Percentiles rank a stretch among this genome's conserved stretches.
Conservation (phyloP, 64 coral and sea anemone genomes). For the Montipora sp. region DNA sequence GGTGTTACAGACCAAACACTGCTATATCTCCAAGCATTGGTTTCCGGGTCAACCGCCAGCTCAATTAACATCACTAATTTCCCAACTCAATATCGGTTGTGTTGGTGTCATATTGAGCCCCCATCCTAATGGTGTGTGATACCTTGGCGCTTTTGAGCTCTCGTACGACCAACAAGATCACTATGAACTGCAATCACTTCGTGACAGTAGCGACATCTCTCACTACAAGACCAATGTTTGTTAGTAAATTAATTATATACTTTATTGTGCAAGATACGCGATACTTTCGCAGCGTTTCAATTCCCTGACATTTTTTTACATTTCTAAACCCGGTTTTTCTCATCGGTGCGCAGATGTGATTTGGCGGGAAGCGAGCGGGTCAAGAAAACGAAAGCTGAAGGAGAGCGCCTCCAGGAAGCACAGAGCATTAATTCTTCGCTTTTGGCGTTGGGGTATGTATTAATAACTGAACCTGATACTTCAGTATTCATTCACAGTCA, state of each 20-base stretch:
- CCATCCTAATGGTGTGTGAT: too few relatives aligned
- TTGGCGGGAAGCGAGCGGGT: slow-evolving; percentile 94
- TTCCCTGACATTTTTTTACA: neutral
- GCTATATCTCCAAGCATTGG: neutral
- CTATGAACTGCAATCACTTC: neutral
- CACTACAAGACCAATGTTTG: neutral
- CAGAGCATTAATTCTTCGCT: slow-evolving; percentile 95
- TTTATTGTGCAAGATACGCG: neutral
- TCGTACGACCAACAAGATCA: too few relatives aligned
- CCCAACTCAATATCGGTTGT: neutral
- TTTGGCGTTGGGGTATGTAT: slow-evolving; percentile 86
- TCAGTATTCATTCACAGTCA: neutral
- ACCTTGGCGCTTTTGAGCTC: too few relatives aligned
- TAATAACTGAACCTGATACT: neutral
- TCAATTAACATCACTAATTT: neutral
- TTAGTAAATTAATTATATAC: neutral
- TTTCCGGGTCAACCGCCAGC: neutral
- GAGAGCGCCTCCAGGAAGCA: slow-evolving; percentile 90
- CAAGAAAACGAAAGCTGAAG: slow-evolving; percentile 95
- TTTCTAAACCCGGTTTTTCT: neutral
- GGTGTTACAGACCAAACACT: neutral
- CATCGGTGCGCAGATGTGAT: slow-evolving; percentile 69
- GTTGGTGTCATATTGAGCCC: neutral
- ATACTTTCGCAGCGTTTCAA: neutral
- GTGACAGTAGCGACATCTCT: neutral